These are phyloP conservation scores for Rhamphomyia laevipes DNA, from an alignment of 2,888 invertebrate species.

Conservation along the genomic window DNA sequence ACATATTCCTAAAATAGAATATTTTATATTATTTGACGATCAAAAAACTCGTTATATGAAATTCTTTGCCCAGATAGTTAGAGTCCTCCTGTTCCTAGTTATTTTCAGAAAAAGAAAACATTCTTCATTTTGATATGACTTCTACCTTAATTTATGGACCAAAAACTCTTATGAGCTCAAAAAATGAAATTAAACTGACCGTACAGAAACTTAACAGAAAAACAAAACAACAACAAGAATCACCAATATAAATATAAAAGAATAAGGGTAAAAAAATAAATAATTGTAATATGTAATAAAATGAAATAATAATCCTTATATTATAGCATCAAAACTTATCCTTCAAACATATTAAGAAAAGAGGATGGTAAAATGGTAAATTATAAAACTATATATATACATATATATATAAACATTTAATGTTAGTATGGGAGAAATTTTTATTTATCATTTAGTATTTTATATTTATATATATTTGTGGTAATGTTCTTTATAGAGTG, in stretches of 20 bases:
- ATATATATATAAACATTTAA: not conserved
- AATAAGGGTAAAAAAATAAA: no score
- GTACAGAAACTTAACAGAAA: not conserved
- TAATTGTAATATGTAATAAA: no score
- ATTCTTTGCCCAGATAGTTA: not conserved
- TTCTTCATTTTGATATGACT: not conserved
- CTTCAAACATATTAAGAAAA: not conserved
- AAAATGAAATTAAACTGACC: not conserved
- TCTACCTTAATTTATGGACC: not conserved
- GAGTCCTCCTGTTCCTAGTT: not conserved
- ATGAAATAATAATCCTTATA: no score
- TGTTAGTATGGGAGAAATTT: not conserved
- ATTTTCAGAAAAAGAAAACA: not conserved
- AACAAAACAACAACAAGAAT: no score
- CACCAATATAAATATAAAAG: no score
- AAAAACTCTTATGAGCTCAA: not conserved
- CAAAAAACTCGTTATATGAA: not conserved
- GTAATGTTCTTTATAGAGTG: constrained; percentile 19
- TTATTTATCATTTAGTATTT: constrained; percentile 1
- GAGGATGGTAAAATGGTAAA: not conserved
- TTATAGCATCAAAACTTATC: no score
- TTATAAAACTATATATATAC: not conserved
- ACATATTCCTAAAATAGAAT: no score
- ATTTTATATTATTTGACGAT: no score
- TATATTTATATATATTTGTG: not conserved